These are phyloP conservation scores for Pseudochaenichthys georgianus DNA, from an alignment of 2,797 vertebrate genomes.

Conservation along the genomic window DNA sequence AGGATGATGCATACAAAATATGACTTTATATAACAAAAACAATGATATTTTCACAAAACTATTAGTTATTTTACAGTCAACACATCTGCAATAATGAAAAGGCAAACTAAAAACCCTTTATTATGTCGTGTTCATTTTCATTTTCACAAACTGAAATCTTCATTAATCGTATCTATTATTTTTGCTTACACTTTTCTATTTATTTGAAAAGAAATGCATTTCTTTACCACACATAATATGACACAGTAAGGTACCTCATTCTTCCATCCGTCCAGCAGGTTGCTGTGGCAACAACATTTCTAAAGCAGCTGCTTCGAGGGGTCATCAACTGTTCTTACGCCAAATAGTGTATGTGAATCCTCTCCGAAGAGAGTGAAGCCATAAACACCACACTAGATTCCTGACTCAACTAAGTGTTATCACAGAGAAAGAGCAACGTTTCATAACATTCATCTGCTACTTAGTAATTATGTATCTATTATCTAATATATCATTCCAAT, in stretches of 20 bases:
- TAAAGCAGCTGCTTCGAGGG: not conserved
- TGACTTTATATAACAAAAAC: not conserved
- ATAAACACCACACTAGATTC: not conserved
- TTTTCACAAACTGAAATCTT: not conserved
- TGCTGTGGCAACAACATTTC: conserved; percentile 1
- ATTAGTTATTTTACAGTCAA: not conserved
- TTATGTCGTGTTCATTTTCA: not conserved
- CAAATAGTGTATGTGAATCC: not conserved
- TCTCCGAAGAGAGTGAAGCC: not conserved
- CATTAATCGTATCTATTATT: not conserved
- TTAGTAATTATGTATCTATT: too few species aligned
- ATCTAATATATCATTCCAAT: too few species aligned
- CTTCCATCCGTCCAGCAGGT: not conserved
- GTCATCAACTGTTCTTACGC: not conserved
- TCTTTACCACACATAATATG: not conserved
- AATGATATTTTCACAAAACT: not conserved
- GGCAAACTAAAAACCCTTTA: not conserved
- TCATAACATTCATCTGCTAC: too few species aligned
- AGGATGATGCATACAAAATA: not conserved
- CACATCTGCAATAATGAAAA: not conserved
- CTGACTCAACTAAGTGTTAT: not conserved
- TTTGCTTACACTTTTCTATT: not conserved
- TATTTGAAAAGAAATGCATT: too few species aligned
- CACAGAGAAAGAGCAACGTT: not conserved
- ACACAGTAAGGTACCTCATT: not conserved